Evolutionary conservation across 2,797 vertebrate genomes (phyloP), one percentile per base, ranked within the genome.

Genomic region (Echiichthys vipera): DNA sequence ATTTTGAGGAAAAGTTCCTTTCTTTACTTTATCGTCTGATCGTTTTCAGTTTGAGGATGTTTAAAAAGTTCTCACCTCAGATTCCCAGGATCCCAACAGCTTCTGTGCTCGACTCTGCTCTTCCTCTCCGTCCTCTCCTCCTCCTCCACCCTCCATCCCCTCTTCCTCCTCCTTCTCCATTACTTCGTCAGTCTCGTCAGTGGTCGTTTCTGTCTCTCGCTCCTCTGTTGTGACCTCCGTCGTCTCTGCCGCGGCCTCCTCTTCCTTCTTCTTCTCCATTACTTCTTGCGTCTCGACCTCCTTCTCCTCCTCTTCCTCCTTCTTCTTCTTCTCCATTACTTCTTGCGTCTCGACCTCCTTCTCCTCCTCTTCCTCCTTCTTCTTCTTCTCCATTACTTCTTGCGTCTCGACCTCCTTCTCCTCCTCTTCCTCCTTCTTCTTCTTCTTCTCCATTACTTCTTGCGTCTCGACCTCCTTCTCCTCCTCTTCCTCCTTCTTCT

Each of bases 21-120:
- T 55, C 7, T 39, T 55, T 11, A 27, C 9, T 57, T 27, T 18
- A 8, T 40, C 27, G 15, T 30, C 62, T 58, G 18, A 43, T 34
- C 4, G 12, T 55, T 20, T 27, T 18, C 0, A n/a, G 2, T 20
- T 17, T 36, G 2, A 2, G 7, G 5, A 13, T n/a, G 15, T 42
- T 65, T 58, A 20, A 24, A 45, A 40, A 42, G 3, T 32, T 77
- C 85, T 84, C 27, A 90, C 91, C 88, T 89, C 88, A 3, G 80
- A 78, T 18, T 85, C 84, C 79, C 80, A 87, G 0, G 2, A 7
- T 14, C 22, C 68, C 34, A 74, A 1, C 24, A 72, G 7, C 34
- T 18, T 80, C 46, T 51, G 81, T 5, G 64, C 37, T 30, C 15
- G 64, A 2, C 40, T 9, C 27, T 80, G 65, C 12, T 59, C 69